A percentile compares a stretch with the other conserved stretches of the same genome.
Evolutionary conservation across 2,113 vertebrate genomes (phyloP).

Genomic region (Menidia beryllina): DNA sequence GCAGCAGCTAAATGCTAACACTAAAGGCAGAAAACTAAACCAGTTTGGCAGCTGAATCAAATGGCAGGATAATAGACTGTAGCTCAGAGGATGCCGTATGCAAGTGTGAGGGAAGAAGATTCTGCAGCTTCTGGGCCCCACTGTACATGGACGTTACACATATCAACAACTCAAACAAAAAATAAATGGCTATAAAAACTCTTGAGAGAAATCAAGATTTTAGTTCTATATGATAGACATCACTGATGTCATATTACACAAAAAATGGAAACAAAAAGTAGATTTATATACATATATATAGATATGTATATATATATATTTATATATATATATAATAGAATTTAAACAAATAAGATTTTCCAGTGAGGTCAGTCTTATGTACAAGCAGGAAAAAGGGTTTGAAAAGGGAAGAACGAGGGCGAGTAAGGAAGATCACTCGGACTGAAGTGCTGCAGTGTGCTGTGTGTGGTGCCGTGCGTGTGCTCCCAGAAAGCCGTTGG

Average conservation of each 20-base stretch:
- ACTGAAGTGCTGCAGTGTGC: constrained; percentile 91
- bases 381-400: constrained; percentile 83
- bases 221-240: constrained; percentile 99
- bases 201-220: constrained; percentile 99
- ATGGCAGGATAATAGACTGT: constrained; percentile 83
- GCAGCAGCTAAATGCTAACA: constrained; percentile 51
- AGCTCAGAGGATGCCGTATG: constrained; percentile 85
- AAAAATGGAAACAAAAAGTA: constrained; percentile 77
- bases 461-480: constrained; percentile 93
- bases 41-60: constrained; percentile 82
- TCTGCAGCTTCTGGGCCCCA: constrained; percentile 87
- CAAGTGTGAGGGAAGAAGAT: constrained; percentile 64
- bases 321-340: constrained; percentile 67
- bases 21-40: constrained; percentile 67
- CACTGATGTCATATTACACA: constrained; percentile 99
- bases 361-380: constrained; percentile 94
- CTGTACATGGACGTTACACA: constrained; percentile 90
- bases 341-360: constrained; percentile 89
- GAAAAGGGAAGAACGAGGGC: constrained; percentile 80
- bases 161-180: constrained; percentile 86
- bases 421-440: constrained; percentile 86
- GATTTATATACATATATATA: constrained; percentile 80
- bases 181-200: constrained; percentile 95
- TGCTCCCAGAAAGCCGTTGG: constrained; percentile 90
- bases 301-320: constrained; percentile 61